Evolutionary conservation across 1,140 invertebrate genomes (phyloP).

Genomic region (Steinernema feltiae): DNA sequence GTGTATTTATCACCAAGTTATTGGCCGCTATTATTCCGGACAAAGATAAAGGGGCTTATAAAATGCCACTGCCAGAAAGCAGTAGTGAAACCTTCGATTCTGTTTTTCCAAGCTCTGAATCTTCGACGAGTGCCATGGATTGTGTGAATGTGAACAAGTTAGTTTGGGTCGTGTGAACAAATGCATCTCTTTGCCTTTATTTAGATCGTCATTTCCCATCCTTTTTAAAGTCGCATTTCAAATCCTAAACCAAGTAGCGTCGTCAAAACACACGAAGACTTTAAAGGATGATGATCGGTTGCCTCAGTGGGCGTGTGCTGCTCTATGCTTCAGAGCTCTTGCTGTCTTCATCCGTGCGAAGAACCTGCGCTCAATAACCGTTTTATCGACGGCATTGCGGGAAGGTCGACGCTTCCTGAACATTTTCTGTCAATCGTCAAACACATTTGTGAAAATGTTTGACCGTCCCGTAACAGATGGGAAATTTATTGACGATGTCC

Average conservation of each 20-base stretch:
- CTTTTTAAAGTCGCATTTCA: neutral
- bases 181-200: no score
- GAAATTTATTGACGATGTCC: neutral
- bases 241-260: neutral
- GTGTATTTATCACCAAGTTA: no score
- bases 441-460: neutral
- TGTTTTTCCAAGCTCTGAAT: no score
- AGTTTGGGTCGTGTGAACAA: no score
- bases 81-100: no score
- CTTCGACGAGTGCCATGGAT: no score
- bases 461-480: neutral
- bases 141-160: no score
- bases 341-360: neutral
- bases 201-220: neutral
- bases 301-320: neutral
- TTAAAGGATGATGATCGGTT: neutral
- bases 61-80: no score
- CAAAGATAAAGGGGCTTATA: no score
- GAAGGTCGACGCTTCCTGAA: neutral
- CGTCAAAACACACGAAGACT: neutral
- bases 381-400: neutral
- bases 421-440: neutral
- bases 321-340: neutral
- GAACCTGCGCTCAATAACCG: neutral
- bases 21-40: no score